Base-by-base conservation (phyloP, 2,888 invertebrate species). In the Geotrupes spiniger region DNA sequence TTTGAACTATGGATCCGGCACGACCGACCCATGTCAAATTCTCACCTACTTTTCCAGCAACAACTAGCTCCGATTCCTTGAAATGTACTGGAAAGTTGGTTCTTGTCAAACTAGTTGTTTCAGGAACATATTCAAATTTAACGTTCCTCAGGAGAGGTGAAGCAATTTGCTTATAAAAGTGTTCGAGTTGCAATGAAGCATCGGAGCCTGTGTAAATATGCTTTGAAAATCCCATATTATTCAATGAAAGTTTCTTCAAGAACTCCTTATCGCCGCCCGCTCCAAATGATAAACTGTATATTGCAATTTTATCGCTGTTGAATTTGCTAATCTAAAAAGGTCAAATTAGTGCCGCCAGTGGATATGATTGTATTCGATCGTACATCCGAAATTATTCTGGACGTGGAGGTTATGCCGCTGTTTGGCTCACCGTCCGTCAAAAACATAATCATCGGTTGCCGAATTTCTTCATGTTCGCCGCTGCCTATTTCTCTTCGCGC, bases 131-230 rank as follows among this genome's bases (percentile, higher is more conserved):
- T 8, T 33, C 11, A 14, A 33, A 33, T 14, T 33, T 33, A 9
- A 33, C 14, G 5, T 15, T 14, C 2, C 33, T 33, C 3, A 33
- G 11, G 2, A 33, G 11, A 8, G 33, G 33, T 4, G 11, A 10
- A 8, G 33, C 9, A 8, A 33, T 33, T 33, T 33, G 12, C 5
- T 33, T 33, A 15, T 33, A 33, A 15, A 33, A 33, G 11, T 33
- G 10, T 33, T 33, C 12, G 1, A 33, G 4, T 14, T 33, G 33
- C 4, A 33, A 6, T 1, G 33, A 45, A 1, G 85, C 83, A 65
- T 85, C 85, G 0, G 83, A 76, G n/a, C 80, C 83, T 66, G 84
- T 85, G 70, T 86, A 86, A 56, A 89, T 86, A 66, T 82, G 81
- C 1, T 85, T 74, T 60, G 83, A 80, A 68, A 85, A 83, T 2